Evolutionary conservation across 2,113 vertebrate species (phyloP).

Genomic region (Leptocoma aspasia): DNA sequence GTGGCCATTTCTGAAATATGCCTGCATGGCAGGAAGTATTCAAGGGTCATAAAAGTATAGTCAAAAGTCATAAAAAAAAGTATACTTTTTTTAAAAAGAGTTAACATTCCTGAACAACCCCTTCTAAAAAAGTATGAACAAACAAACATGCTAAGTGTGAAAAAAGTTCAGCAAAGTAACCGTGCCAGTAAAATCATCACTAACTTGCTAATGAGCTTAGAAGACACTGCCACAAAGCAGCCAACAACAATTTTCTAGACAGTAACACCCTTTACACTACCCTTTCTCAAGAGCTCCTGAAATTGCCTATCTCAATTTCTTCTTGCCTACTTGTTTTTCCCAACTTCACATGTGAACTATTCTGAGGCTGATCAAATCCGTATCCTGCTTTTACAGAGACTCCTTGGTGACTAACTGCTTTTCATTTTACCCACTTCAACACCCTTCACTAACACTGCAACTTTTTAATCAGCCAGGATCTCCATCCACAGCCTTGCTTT

Average conservation of each 20-base stretch:
- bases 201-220: constrained; percentile 26
- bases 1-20: constrained; percentile 1
- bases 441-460: neutral
- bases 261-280: neutral
- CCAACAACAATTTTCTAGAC: neutral
- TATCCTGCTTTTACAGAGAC: neutral
- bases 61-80: too few relatives aligned
- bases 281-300: neutral
- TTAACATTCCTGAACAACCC: neutral
- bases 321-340: neutral
- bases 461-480: neutral
- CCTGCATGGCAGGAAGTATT: neutral
- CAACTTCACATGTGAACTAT: neutral
- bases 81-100: neutral
- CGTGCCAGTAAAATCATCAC: neutral
- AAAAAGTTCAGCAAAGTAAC: neutral
- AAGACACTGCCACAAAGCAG: neutral
- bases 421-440: neutral
- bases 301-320: neutral
- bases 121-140: neutral
- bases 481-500: neutral
- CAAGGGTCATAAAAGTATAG: too few relatives aligned
- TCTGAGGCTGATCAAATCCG: neutral
- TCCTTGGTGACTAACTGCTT: neutral
- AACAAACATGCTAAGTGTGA: neutral